These are phyloP conservation scores for Micropoecilia bifurca DNA, from an alignment of 2,797 vertebrate genomes.

Conservation along the genomic window DNA sequence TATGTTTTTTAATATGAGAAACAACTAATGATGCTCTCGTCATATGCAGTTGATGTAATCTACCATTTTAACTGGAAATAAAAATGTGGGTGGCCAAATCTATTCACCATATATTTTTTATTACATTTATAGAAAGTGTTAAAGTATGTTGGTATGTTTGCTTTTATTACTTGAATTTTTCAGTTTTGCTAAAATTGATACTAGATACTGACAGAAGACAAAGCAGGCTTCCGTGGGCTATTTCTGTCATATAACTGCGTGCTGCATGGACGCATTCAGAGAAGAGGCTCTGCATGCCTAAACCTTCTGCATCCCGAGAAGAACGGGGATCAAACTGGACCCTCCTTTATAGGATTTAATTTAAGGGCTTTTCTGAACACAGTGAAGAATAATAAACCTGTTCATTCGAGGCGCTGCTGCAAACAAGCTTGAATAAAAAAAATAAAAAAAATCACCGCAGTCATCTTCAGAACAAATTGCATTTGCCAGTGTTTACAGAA, in stretches of 20 bases:
- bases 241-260: background rate
- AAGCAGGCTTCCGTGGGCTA: background rate
- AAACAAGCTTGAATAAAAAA: background rate
- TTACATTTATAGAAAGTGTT: background rate
- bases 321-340: background rate
- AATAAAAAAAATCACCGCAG: background rate
- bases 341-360: background rate
- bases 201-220: background rate
- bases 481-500: constrained; percentile 49
- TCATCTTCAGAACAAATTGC: constrained; percentile 23
- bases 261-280: background rate
- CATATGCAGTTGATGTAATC: background rate
- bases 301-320: background rate
- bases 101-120: background rate
- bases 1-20: background rate
- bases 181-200: background rate
- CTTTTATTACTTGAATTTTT: background rate
- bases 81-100: background rate
- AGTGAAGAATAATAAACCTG: background rate
- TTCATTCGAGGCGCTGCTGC: background rate
- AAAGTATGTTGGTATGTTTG: background rate
- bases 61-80: background rate
- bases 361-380: background rate
- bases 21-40: background rate
- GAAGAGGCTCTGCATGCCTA: background rate